Percentiles rank a stretch among this genome's conserved stretches.
Conservation (phyloP, 2,797 vertebrate genomes). For the Artibeus lituratus region DNA sequence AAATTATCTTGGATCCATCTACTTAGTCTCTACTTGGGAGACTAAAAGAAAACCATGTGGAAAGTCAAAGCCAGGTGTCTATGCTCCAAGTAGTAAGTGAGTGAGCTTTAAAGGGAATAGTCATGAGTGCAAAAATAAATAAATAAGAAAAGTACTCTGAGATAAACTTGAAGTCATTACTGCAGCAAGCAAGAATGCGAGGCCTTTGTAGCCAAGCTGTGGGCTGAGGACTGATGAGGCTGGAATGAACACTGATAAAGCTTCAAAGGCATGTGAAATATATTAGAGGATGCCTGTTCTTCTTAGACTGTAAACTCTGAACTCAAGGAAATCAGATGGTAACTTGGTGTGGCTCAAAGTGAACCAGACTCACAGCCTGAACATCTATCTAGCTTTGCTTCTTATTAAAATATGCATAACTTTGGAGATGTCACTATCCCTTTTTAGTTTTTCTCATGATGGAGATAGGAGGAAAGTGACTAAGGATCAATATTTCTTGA, state of each 20-base stretch:
- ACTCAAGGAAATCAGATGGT: not conserved
- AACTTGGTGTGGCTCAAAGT: not conserved
- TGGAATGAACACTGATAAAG: not conserved
- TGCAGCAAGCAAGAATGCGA: constrained; percentile 27
- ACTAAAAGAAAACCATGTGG: not conserved
- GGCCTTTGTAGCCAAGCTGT: not conserved
- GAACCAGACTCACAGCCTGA: not conserved
- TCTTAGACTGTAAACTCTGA: not conserved
- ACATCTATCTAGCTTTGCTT: not conserved
- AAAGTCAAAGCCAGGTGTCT: not conserved
- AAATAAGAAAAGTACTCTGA: not conserved
- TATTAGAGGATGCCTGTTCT: not conserved
- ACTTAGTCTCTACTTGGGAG: not conserved
- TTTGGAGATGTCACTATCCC: not conserved
- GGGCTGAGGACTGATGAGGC: not conserved
- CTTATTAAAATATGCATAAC: not conserved
- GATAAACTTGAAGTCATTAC: constrained; percentile 30
- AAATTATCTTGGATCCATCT: not conserved
- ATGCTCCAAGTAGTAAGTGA: not conserved
- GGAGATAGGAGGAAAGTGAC: not conserved
- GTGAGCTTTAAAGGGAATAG: constrained; percentile 21
- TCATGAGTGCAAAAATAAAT: not conserved
- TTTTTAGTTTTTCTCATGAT: not conserved
- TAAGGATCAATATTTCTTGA: not conserved
- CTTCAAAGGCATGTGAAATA: constrained; percentile 4